A percentile compares a stretch with the other conserved stretches of the same genome.
phyloP scores from a whole-genome alignment of 2,113 vertebrate genomes.

The Mirounga angustirostris region DNA sequence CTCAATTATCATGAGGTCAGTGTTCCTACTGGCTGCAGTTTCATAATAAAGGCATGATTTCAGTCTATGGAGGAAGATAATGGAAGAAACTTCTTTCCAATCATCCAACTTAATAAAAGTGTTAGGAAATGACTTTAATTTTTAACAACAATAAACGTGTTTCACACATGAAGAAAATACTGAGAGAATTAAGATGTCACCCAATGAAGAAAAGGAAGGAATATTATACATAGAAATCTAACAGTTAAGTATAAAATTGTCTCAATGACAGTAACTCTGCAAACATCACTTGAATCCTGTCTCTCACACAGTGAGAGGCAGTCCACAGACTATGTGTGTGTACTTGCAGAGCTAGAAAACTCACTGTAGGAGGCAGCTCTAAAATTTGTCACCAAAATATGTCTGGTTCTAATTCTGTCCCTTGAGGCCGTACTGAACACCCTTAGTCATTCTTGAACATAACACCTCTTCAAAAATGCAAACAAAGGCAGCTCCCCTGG shows the following conservation, averaged over 20 bases:
- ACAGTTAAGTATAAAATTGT: neutral
- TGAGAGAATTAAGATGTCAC: neutral
- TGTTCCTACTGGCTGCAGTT: slow-evolving; percentile 29
- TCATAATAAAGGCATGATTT: slow-evolving; percentile 71
- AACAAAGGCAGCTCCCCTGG: neutral
- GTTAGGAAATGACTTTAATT: neutral
- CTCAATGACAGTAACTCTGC: neutral
- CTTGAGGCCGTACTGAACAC: neutral
- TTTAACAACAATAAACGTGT: neutral
- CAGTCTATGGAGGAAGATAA: neutral
- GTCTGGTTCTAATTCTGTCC: neutral
- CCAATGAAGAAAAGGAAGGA: neutral
- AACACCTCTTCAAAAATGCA: neutral
- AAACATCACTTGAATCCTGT: neutral
- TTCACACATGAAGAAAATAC: neutral
- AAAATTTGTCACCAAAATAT: neutral
- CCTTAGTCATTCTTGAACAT: neutral
- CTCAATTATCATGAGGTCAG: slow-evolving; percentile 58
- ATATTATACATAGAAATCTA: neutral
- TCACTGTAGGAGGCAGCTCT: neutral
- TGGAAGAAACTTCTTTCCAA: neutral
- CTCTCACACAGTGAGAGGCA: neutral
- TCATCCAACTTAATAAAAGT: neutral
- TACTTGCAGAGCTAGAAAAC: neutral
- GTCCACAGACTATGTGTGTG: neutral